These are phyloP conservation scores for Nephrotoma appendiculata DNA, from an alignment of 2,888 invertebrate genomes.

Conservation along the genomic window DNA sequence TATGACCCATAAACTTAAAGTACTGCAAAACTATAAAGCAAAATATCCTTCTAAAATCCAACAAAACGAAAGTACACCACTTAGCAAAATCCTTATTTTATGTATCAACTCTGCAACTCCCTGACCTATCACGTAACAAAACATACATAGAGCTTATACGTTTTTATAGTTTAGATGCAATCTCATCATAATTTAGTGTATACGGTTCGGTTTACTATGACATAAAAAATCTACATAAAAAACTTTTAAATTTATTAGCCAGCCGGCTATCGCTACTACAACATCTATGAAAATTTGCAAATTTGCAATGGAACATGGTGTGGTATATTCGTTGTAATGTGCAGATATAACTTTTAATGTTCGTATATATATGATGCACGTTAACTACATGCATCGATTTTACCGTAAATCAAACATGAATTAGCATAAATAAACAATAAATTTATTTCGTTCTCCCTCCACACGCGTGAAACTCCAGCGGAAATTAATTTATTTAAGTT, in stretches of 20 bases:
- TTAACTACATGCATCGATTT: not conserved
- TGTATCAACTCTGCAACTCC: not conserved
- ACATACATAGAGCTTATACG: not conserved
- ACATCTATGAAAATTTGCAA: not conserved
- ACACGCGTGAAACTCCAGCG: not conserved
- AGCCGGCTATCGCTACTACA: not conserved
- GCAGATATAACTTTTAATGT: not conserved
- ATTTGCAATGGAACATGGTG: not conserved
- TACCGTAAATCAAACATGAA: not conserved
- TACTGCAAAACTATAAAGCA: not conserved
- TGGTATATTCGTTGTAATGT: not conserved
- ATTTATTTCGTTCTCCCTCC: not conserved
- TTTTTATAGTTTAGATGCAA: not conserved
- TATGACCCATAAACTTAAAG: not conserved
- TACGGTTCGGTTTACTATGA: not conserved
- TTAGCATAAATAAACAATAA: not conserved
- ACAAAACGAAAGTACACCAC: not conserved
- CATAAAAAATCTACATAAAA: not conserved
- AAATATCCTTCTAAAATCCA: not conserved
- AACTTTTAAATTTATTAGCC: not conserved
- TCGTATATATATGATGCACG: not conserved
- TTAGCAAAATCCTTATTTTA: not conserved
- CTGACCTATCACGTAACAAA: not conserved
- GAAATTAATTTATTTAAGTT: not conserved
- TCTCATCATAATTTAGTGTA: not conserved